Percentiles rank a stretch among this genome's conserved stretches.
phyloP scores from a whole-genome alignment of 30 jellyfish, hydroid and myxozoan genomes.

The Sanderia malayensis region DNA sequence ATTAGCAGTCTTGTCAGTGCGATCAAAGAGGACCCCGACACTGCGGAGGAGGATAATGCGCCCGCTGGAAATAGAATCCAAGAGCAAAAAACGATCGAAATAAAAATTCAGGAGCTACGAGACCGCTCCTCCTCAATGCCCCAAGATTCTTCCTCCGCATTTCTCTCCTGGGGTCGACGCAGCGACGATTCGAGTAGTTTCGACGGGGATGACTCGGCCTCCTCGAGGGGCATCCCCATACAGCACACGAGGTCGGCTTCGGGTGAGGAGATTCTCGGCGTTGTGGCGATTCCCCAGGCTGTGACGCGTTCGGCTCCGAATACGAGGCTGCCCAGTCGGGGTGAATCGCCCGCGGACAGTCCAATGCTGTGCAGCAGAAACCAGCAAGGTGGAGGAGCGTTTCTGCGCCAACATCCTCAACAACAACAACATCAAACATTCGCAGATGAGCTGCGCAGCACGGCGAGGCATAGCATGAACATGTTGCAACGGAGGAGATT shows the following conservation, averaged over 20 bases:
- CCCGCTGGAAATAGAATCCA: not conserved
- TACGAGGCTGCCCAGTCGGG: slow-evolving; percentile 4
- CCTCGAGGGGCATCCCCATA: slow-evolving; percentile 1
- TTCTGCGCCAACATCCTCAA: slow-evolving; percentile 9
- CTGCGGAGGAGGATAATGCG: not conserved
- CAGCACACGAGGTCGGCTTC: slow-evolving; percentile 56
- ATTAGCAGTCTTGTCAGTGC: slow-evolving; percentile 74
- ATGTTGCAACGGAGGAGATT: not conserved
- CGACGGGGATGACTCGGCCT: slow-evolving; percentile 10
- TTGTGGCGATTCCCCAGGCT: not conserved
- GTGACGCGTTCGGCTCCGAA: not conserved
- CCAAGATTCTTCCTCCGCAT: slow-evolving; percentile 5
- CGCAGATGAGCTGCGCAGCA: not conserved
- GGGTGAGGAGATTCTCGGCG: slow-evolving; percentile 43
- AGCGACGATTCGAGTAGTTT: slow-evolving; percentile 29
- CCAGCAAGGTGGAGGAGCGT: slow-evolving; percentile 1
- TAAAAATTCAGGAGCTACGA: too few relatives aligned
- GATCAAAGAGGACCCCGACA: slow-evolving; percentile 69
- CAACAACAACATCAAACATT: not conserved
- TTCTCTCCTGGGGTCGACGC: slow-evolving; percentile 32
- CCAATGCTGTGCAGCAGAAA: not conserved
- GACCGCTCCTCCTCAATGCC: slow-evolving; percentile 39
- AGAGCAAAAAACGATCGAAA: not conserved
- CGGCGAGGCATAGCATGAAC: not conserved
- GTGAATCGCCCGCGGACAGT: not conserved